These are phyloP conservation scores for Prunella strophiata DNA, from an alignment of 2,797 vertebrate species.

Conservation along the genomic window DNA sequence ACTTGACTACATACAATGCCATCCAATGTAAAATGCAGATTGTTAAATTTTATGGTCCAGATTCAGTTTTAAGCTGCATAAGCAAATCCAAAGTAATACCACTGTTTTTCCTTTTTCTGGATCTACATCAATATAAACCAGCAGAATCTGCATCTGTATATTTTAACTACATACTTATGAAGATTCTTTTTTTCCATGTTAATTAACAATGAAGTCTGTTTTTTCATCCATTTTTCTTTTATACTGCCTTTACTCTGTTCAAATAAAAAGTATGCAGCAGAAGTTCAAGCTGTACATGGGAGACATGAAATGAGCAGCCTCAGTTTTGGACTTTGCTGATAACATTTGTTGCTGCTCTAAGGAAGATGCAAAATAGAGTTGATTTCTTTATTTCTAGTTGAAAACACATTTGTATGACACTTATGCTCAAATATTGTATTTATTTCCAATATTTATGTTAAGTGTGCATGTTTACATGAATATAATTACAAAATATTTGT, in stretches of 20 bases:
- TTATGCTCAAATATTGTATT: neutral
- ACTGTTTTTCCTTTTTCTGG: neutral
- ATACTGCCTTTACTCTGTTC: neutral
- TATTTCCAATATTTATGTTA: neutral
- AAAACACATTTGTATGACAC: neutral
- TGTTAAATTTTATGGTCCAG: slow-evolving; percentile 26
- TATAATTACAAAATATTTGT: neutral
- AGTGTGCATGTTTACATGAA: neutral
- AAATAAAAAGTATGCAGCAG: neutral
- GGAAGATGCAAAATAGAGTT: neutral
- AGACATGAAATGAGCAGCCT: neutral
- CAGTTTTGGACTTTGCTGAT: neutral
- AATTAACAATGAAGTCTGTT: neutral
- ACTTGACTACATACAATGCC: neutral
- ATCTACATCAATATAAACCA: neutral
- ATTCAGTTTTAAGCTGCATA: neutral
- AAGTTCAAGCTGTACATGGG: neutral
- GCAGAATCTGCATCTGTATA: neutral
- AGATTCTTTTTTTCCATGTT: neutral
- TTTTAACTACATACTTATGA: neutral
- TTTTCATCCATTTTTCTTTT: neutral
- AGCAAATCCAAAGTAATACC: neutral
- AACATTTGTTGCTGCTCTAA: neutral
- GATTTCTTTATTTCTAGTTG: neutral
- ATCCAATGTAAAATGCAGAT: neutral